These are phyloP conservation scores for Cybosia mesomella DNA, from an alignment of 2,888 invertebrate genomes.

Conservation along the genomic window DNA sequence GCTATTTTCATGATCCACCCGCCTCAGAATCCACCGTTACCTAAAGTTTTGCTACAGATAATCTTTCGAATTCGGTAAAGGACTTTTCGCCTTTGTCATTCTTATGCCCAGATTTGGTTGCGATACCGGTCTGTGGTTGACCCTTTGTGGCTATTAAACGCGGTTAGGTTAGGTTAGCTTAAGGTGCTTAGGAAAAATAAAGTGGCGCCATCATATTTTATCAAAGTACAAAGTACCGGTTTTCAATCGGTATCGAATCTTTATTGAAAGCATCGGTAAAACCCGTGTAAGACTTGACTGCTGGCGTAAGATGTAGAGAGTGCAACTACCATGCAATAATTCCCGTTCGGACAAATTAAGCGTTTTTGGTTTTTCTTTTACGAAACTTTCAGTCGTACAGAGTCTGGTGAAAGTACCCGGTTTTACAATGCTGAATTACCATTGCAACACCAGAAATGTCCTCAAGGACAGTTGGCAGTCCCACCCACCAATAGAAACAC, in stretches of 20 bases:
- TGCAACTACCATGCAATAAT: too few species aligned
- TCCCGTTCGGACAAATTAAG: too few species aligned
- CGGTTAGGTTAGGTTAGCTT: background rate
- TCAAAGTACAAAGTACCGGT: too few species aligned
- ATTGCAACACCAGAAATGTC: background rate
- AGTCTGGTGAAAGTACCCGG: background rate
- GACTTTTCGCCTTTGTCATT: background rate
- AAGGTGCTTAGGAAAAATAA: too few species aligned
- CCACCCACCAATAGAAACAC: background rate
- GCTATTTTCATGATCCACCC: background rate
- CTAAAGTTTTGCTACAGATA: background rate
- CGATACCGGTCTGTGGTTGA: background rate
- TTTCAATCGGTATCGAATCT: too few species aligned
- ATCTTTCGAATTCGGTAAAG: slow-evolving; percentile 1
- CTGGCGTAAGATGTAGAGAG: too few species aligned
- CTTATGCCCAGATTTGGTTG: background rate
- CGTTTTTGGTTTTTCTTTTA: too few species aligned
- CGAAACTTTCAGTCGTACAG: too few species aligned
- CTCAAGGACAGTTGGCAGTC: background rate
- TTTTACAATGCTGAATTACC: too few species aligned
- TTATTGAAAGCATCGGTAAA: too few species aligned
- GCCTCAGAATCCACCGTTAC: background rate
- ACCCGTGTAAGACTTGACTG: too few species aligned
- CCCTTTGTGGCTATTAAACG: background rate
- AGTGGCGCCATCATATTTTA: too few species aligned